A percentile compares a stretch with the other conserved stretches of the same genome.
Conservation (phyloP, 1,140 invertebrate genomes). For the Pachypeltis micranthus region DNA sequence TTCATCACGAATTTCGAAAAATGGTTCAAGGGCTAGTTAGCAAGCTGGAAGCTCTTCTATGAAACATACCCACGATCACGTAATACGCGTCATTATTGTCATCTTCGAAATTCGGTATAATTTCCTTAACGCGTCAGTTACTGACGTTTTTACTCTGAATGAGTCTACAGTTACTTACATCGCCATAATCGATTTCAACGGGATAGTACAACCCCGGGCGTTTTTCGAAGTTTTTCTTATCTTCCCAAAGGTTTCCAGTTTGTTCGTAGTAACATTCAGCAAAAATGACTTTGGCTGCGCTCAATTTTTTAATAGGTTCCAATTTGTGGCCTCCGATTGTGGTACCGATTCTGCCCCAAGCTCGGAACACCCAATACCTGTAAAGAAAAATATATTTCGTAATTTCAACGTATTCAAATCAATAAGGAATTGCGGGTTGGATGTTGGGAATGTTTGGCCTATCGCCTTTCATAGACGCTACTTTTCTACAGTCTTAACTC, state of each 20-base stretch:
- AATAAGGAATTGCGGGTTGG: background rate
- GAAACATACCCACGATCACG: too few relatives aligned
- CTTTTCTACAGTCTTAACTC: too few relatives aligned
- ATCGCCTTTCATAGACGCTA: too few relatives aligned
- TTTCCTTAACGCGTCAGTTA: too few relatives aligned
- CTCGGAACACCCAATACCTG: constrained; percentile 72
- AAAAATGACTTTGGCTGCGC: constrained; percentile 56
- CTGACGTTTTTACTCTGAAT: too few relatives aligned
- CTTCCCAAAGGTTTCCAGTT: constrained; percentile 67
- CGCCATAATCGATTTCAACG: constrained; percentile 80
- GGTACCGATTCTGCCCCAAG: constrained; percentile 94
- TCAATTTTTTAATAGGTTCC: constrained; percentile 42
- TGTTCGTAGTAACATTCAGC: constrained; percentile 64
- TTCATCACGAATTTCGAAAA: too few relatives aligned
- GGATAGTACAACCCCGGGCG: constrained; percentile 72
- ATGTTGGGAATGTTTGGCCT: too few relatives aligned
- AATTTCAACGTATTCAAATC: too few relatives aligned
- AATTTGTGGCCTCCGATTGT: constrained; percentile 73
- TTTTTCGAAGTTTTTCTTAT: constrained; percentile 62
- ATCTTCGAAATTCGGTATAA: too few relatives aligned
- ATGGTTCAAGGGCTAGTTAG: too few relatives aligned
- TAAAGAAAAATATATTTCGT: constrained; percentile 22
- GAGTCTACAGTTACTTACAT: constrained; percentile 32
- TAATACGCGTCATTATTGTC: too few relatives aligned
- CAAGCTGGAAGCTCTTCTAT: too few relatives aligned